Base-by-base conservation (phyloP, 2,113 vertebrate species). In the Raja brachyura region DNA sequence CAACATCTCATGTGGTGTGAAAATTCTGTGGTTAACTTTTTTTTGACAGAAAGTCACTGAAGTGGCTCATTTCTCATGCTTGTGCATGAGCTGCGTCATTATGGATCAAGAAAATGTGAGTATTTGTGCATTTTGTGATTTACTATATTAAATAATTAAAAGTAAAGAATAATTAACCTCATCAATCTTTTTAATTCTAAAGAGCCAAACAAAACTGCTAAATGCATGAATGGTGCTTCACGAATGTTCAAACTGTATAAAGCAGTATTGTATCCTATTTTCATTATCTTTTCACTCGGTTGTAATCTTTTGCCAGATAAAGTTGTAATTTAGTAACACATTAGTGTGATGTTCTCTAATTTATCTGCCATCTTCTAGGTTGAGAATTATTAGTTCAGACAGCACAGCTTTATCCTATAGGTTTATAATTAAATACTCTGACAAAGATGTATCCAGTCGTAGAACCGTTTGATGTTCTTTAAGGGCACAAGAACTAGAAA, bases 51-150 rank as follows among this genome's bases (percentile, higher is more conserved):
- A 63, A 59, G 14, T 88, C 56, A 86, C 83, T 63, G 59, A 13
- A 61, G n/a, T 63, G 83, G n/a, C 28, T 63, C 63, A 88, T 66
- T 63, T 31, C 59, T 63, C 83, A 63, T 13, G 39, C 28, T 88
- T 63, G n/a, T 88, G 83, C 83, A 88, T 88, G 83, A 56, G 14
- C n/a, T 88, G 63, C 28, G 5, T 18, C 83, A 77, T 31, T 88
- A 18, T 7, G 31, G 61, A 86, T 86, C 59, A 86, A 86, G 83
- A 31, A 86, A 59, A 61, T 16, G 59, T 77, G 75, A 77, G 11
- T 66, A 86, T 31, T 86, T 61, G 83, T 88, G 83, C n/a, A 88
- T 88, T 88, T 88, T 88, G 28, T 88, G n/a, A 63, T 66, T 88
- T 63, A 61, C 59, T 31, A 63, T 88, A 31, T 88, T 63, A 88